phyloP scores from a whole-genome alignment of 2,797 vertebrate genomes.

The Bradypus variegatus region DNA sequence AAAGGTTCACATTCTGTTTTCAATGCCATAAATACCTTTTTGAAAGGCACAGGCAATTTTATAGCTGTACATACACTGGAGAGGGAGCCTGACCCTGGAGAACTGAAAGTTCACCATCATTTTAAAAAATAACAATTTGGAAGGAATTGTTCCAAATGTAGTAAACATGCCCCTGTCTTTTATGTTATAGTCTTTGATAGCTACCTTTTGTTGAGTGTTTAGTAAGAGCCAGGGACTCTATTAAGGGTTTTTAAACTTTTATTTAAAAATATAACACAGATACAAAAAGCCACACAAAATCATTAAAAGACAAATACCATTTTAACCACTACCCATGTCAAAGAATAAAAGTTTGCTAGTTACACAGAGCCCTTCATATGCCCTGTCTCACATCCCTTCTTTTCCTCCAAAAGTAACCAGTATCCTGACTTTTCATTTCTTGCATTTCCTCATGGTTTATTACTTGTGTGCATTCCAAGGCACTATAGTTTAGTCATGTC shows the following conservation, averaged over 20 bases:
- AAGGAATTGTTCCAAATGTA: slow-evolving; percentile 7
- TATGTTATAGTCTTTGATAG: slow-evolving; percentile 37
- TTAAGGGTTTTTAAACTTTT: slow-evolving; percentile 33
- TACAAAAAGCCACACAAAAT: background rate
- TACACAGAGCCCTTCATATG: background rate
- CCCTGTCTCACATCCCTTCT: background rate
- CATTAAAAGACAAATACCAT: background rate
- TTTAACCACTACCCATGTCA: background rate
- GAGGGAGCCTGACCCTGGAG: background rate
- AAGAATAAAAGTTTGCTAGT: background rate
- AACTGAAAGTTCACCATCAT: background rate
- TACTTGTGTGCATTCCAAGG: background rate
- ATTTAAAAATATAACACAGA: slow-evolving; percentile 29
- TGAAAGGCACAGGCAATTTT: slow-evolving; percentile 18
- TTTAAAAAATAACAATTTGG: slow-evolving; percentile 1
- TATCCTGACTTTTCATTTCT: background rate
- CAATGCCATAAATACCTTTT: background rate
- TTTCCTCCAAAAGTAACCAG: background rate
- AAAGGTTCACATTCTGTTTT: background rate
- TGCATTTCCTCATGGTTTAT: background rate
- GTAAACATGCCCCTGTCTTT: background rate
- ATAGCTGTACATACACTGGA: background rate
- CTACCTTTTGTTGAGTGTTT: slow-evolving; percentile 36
- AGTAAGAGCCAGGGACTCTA: slow-evolving; percentile 10
- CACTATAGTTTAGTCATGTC: background rate